Base-by-base conservation (phyloP, 2,113 vertebrate genomes). In the Pangasianodon hypophthalmus region DNA sequence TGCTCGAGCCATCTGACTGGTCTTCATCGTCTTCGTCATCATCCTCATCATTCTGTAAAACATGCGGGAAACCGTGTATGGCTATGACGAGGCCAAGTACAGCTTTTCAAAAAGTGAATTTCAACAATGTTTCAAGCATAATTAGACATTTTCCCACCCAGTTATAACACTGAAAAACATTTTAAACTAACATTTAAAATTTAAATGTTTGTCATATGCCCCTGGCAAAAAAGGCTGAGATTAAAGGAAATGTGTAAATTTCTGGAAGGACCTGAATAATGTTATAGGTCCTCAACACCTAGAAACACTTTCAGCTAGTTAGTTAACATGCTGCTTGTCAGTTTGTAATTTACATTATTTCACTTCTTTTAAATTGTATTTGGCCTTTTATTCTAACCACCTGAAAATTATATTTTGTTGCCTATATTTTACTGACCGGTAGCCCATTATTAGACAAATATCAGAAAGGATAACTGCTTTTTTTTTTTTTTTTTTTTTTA, bases 1-100 rank as follows among this genome's bases (percentile, higher is more conserved):
- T 93, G 86, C 92, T 95, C 67, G 88, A 91, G 93, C 95, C 95
- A 0, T 95, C 96, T 0, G 95, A 95, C 9, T 94, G 94, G 1
- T 93, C 93, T 0, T 94, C 95, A 0, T 95, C 93, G 8, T 93
- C 95, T 4, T 93, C 91, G 0, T 93, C 91, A 0, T 93, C 91
- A 11, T 90, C 91, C 0, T 95, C 94, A 0, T 95, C 95, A 1
- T 96, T 95, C 95, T 96, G 92, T 48, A 62, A 67, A 69, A 21
- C n/a, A 4, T 2, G 8, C 13, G 54, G 14, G 44, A 75, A 71
- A 84, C 13, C 5, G 21, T 58, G 50, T 60, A 48, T 52, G 86
- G 44, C 26, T 60, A 46, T 2, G 64, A 3, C 10, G 16, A 44
- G 0, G 50, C 54, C 37, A 46, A 3, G 46, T 18, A 79, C 75